phyloP scores from a whole-genome alignment of 2,888 invertebrate genomes.

The Atethmia centrago region DNA sequence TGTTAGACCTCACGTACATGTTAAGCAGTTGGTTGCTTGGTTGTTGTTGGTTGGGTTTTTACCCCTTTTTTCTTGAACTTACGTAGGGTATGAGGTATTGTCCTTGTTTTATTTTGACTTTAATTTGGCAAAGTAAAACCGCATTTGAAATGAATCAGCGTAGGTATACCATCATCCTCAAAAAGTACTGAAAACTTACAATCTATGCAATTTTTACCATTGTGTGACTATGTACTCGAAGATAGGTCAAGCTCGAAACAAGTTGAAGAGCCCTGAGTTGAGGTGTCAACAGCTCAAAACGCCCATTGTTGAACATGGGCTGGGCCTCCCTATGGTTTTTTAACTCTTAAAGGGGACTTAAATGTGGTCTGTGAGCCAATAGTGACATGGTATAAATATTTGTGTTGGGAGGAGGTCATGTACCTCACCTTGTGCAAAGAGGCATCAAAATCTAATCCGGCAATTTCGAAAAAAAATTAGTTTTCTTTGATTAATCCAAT shows the following conservation, averaged over 20 bases:
- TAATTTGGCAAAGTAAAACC: slow-evolving; percentile 3
- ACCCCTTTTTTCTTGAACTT: slow-evolving; percentile 3
- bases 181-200: background rate
- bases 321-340: background rate
- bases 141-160: slow-evolving; percentile 6
- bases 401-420: background rate
- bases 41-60: too few species aligned
- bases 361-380: background rate
- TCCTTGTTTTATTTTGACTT: slow-evolving; percentile 15
- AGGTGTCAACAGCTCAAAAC: background rate
- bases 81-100: background rate
- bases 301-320: background rate
- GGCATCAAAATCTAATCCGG: background rate
- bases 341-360: too few species aligned
- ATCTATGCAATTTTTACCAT: background rate
- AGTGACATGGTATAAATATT: background rate
- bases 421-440: background rate
- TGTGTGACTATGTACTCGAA: background rate
- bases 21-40: slow-evolving; percentile 3
- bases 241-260: background rate
- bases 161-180: background rate
- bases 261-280: background rate
- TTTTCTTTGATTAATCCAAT: background rate
- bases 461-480: background rate
- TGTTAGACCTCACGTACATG: slow-evolving; percentile 8